Evolutionary conservation across 2,113 vertebrate genomes (phyloP), one percentile per base, ranked within the genome.

Genomic region (Mystacornis crossleyi): DNA sequence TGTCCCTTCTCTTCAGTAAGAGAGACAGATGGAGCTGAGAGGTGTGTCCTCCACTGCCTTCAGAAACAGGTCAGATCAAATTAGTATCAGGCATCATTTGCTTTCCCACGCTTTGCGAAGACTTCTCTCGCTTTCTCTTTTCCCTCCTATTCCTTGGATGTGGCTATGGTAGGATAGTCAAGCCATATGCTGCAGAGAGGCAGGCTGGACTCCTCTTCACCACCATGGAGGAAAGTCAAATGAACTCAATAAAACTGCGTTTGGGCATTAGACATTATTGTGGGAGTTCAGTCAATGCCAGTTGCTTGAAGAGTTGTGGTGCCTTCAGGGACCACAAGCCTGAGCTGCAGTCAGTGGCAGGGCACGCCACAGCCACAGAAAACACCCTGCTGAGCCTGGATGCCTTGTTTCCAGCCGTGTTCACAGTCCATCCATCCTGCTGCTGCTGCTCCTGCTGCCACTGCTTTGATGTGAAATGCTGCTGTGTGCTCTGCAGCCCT

Each of bases 91-190:
- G 47, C 31, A 14, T 65, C 17, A 33, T 86, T 93, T 94, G 57
- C 58, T 81, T 96, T 77, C 65, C 77, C 28, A 70, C 17, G 18
- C 62, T 89, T 71, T 73, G 86, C 33, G 33, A 82, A 64, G 65
- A 89, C 91, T 94, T 94, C 90, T 95, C n/a, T 62, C 4, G 0
- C 65, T 96, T 96, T 86, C 72, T 61, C 54, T 84, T 86, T 95
- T 93, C 81, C 84, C 79, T 96, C 66, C 92, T 93, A 34, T 88
- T 93, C 82, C 89, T 81, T 71, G 95, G 86, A 93, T 60, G 25
- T 92, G 85, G 84, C 72, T 89, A 45, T 24, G 25, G 67, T 62
- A 88, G 62, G 89, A 85, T 57, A 90, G 48, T 62, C 25, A 55
- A 88, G 84, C 67, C 34, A 10, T 13, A n/a, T 69, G 87, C 95